Evolutionary conservation across 2,113 vertebrate species (phyloP).

Genomic region (Microtus montanus): DNA sequence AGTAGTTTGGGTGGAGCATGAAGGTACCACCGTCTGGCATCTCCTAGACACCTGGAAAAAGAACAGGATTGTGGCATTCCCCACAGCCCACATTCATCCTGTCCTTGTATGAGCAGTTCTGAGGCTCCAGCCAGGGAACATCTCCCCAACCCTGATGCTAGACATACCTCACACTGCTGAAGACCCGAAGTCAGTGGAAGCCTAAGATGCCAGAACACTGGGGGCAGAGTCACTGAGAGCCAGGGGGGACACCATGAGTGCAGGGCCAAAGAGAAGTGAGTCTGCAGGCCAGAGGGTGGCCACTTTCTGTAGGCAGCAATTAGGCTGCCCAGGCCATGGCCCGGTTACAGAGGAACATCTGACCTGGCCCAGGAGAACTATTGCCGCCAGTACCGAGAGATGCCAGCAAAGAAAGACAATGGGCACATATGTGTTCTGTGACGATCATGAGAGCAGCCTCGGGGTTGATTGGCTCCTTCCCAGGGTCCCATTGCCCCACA

Average conservation of each 20-base stretch:
- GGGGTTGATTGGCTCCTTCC: rapidly evolving
- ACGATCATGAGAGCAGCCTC: too few relatives aligned
- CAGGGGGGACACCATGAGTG: rapidly evolving
- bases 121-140: neutral
- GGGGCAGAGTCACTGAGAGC: neutral
- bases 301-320: neutral
- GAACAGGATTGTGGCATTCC: neutral
- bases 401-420: too few relatives aligned
- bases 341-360: neutral
- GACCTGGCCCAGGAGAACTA: neutral
- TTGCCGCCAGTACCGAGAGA: neutral
- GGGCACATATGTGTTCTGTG: neutral
- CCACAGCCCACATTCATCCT: too few relatives aligned
- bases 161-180: neutral
- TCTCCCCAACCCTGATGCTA: neutral
- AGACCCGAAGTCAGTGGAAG: neutral
- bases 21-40: neutral
- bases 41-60: neutral
- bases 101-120: too few relatives aligned
- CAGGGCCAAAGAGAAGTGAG: neutral
- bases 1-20: neutral
- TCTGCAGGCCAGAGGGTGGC: neutral
- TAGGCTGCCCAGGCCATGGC: neutral
- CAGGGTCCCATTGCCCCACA: neutral
- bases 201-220: neutral